Conservation (phyloP, 2,797 vertebrate species). For the Myotis planiceps region DNA sequence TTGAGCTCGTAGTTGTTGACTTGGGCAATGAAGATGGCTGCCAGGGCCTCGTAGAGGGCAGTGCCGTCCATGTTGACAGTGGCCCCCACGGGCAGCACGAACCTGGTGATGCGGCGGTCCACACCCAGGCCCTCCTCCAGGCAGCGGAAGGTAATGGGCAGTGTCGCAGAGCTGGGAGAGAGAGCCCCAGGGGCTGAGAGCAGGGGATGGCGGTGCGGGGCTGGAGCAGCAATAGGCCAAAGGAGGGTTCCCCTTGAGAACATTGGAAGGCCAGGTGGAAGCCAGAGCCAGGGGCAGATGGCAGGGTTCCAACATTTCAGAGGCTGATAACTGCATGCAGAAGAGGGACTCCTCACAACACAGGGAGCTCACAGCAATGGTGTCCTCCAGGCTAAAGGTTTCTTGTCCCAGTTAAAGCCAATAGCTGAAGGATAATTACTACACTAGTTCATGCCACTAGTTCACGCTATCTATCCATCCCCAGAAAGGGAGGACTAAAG, state of each 20-base stretch:
- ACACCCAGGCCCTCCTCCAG: slow-evolving; percentile 96
- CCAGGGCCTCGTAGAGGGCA: slow-evolving; percentile 96
- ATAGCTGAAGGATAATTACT: not conserved
- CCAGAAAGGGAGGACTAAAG: not conserved
- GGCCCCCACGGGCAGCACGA: slow-evolving; percentile 96
- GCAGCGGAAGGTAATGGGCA: slow-evolving; percentile 98
- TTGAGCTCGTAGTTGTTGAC: slow-evolving; percentile 97
- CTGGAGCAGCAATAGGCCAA: not conserved
- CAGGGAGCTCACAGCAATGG: not conserved
- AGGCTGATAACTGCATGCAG: not conserved
- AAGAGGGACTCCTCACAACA: not conserved
- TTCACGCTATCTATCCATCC: not conserved
- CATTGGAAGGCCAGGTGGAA: not conserved
- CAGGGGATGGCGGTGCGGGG: not conserved
- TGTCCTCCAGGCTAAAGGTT: not conserved
- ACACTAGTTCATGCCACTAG: not conserved
- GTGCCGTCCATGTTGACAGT: slow-evolving; percentile 99
- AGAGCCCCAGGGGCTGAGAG: slow-evolving; percentile 41
- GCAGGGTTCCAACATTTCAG: not conserved
- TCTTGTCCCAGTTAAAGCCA: not conserved
- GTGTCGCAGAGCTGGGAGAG: slow-evolving; percentile 93
- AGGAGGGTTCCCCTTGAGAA: not conserved
- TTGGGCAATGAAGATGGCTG: slow-evolving; percentile 98
- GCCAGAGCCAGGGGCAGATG: too few species aligned
- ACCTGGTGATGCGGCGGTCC: slow-evolving; percentile 96